Conservation (phyloP, 1,140 invertebrate genomes). For the Bemisia tabaci region DNA sequence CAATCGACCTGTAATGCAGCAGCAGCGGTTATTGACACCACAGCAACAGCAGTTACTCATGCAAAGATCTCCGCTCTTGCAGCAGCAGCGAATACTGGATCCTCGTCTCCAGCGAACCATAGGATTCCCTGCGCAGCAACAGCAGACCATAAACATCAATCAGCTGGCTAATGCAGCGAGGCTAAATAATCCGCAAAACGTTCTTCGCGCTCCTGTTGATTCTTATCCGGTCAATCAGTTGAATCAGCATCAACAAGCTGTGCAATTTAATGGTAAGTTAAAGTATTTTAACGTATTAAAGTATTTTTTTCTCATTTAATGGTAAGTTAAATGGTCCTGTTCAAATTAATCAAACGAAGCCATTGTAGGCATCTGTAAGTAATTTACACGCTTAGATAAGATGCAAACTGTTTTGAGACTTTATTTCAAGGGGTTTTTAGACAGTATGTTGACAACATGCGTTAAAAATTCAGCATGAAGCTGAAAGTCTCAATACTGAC, state of each 20-base stretch:
- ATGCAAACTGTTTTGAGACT: no score
- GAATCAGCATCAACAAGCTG: constrained; percentile 21
- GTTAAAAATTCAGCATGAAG: no score
- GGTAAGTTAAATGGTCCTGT: no score
- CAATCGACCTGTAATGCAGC: constrained; percentile 10
- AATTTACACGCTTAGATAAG: no score
- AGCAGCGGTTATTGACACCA: constrained; percentile 4
- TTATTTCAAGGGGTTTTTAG: no score
- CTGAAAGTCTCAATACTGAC: no score
- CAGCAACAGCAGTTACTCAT: constrained; percentile 9
- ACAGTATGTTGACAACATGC: no score
- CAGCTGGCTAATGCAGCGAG: neutral
- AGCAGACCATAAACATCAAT: constrained; percentile 5
- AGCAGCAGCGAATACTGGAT: constrained; percentile 21
- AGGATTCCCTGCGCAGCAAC: constrained; percentile 11
- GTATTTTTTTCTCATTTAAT: neutral
- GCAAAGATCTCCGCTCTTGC: constrained; percentile 3
- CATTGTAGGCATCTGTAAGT: no score
- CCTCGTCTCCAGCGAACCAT: constrained; percentile 27
- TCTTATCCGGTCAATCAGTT: constrained; percentile 26
- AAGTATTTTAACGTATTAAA: no score
- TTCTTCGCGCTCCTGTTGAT: constrained; percentile 20
- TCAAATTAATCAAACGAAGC: no score
- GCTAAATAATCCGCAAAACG: neutral
- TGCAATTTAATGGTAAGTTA: constrained; percentile 10